Evolutionary conservation across 2,888 invertebrate species (phyloP), one percentile per base, ranked within the genome.

Genomic region (Podotricha telesiphe): DNA sequence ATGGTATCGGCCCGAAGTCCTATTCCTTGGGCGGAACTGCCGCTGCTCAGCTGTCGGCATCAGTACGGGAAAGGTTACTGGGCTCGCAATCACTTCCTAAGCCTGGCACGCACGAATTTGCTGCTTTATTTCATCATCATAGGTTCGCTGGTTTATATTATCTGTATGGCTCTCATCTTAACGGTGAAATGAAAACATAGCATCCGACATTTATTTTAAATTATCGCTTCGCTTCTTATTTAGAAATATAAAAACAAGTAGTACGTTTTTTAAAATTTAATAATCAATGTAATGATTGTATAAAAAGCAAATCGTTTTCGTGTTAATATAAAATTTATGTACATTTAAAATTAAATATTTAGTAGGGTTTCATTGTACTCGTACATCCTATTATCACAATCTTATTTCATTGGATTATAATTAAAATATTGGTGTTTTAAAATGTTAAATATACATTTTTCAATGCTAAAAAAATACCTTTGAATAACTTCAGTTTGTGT

Each of bases 31-130:
- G 97, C 5, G 97, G 97, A 19, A 96, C 97, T 34, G 95, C 97
- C 15, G 97, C 97, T 6, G 96, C 96, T 64, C 97, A 98, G 84
- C 91, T 98, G 58, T 97, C 97, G 19, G 97, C 97, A 75, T 97
- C 96, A 56, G 97, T 98, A 1, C 92, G 97, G 10, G 97, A 98
- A 84, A 94, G 97, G 64, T 93, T 97, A 61, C 95, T 97, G 70
- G 97, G 97, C n/a, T 97, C 97, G 0, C 97, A 97, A 83, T 97
- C 97, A 78, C 87, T 97, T 71, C 97, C 97, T 0, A 97, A 97
- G 83, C 95, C 95, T 7, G 95, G 95, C 71, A 95, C 95, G 68
- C 95, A 95, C 74, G 94, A 95, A 79, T 95, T 96, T 82, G 94
- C 94, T 10, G 95, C 94, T 4, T 85, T 95, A 42, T 95, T 95